Evolutionary conservation across 2,113 vertebrate species (phyloP).

Genomic region (Dicaeum eximium): DNA sequence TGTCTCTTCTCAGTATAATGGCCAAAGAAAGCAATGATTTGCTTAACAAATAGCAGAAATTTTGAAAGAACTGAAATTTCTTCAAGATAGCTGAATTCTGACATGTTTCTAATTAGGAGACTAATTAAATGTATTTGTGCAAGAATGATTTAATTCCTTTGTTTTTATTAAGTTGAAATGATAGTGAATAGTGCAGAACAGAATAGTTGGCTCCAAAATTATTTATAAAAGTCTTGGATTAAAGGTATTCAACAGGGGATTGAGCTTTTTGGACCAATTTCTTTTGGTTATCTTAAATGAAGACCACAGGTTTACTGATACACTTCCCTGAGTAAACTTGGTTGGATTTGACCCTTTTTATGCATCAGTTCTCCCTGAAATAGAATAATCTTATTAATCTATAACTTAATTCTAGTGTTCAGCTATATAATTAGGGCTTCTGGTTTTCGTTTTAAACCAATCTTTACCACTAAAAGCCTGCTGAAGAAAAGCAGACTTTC

Average conservation of each 20-base stretch:
- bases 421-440: constrained; percentile 62
- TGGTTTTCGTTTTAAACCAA: constrained; percentile 43
- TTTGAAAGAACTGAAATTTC: neutral
- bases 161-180: neutral
- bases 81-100: neutral
- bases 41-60: neutral
- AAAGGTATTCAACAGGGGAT: neutral
- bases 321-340: neutral
- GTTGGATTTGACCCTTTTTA: constrained; percentile 2
- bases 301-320: neutral
- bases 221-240: neutral
- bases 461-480: constrained; percentile 55
- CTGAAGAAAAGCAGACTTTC: constrained; percentile 57
- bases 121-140: neutral
- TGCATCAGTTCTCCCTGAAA: neutral
- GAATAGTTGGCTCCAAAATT: neutral
- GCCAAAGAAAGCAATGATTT: neutral
- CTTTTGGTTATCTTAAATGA: neutral
- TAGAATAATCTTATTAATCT: neutral
- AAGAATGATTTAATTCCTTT: neutral
- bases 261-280: neutral
- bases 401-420: constrained; percentile 46
- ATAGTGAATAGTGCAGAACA: neutral
- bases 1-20: neutral
- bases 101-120: neutral